Evolutionary conservation across 2,888 invertebrate genomes (phyloP), one percentile per base, ranked within the genome.

Genomic region (Tuberolachnus salignus): DNA sequence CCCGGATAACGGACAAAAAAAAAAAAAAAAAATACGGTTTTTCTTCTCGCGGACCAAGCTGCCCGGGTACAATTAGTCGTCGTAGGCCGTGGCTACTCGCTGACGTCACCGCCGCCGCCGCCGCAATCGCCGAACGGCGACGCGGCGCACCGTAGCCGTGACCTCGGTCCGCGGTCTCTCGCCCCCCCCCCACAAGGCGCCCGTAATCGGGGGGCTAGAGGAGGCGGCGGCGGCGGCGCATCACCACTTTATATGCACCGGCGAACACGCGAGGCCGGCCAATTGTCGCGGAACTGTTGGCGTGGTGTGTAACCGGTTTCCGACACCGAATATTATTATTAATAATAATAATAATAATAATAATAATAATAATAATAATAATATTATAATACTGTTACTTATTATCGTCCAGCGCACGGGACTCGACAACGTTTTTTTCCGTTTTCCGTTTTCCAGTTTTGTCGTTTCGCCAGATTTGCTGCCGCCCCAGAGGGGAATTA

Each of bases 201-300:
- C 19, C 14, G 4, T 19, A 51, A 21, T n/a, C 49, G 23, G 51
- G 74, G 57, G 23, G 13, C n/a, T 34, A 34, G 14, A 3, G 34
- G 26, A 44, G 42, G 16, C 46, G 9, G 3, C 42, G 16, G 64
- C 23, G 16, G 44, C 66, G 57, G 75, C 46, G 49, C 75, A 67
- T 75, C 75, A 49, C 21, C 75, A 16, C 67, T 78, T 64, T 78
- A 78, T 78, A 78, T 67, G 55, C 42, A 21, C 51, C 55, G 67
- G 75, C 16, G 75, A 59, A 67, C 75, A 11, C 59, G 75, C 51
- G 75, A 34, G 49, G 16, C 67, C 59, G 75, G 57, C 49, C 75
- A 78, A 78, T 78, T 57, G 75, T 78, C 75, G 66, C 75, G 75
- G 67, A 67, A 75, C 66, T 44, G 67, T 69, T 57, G 74, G 64